Conservation (phyloP, 1,140 invertebrate genomes). For the Radopholus similis region DNA sequence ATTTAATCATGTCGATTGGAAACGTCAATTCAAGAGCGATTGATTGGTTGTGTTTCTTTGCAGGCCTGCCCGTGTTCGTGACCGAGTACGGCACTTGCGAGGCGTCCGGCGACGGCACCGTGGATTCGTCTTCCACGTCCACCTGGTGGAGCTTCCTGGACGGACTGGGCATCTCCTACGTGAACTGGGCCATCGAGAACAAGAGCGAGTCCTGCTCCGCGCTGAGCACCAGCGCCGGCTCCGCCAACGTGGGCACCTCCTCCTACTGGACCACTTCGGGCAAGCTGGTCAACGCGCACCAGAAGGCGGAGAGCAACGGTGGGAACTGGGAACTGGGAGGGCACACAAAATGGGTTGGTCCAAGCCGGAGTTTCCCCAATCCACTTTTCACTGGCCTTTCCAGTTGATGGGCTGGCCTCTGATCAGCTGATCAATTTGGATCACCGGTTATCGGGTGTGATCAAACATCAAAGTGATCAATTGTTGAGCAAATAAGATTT, state of each 20-base stretch:
- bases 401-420: too few species aligned
- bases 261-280: neutral
- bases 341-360: too few species aligned
- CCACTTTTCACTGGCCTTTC: too few species aligned
- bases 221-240: neutral
- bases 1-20: too few species aligned
- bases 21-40: too few species aligned
- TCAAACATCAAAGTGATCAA: too few species aligned
- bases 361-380: too few species aligned
- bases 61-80: conserved; percentile 17
- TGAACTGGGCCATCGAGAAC: conserved; percentile 7
- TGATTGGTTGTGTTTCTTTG: too few species aligned
- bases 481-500: too few species aligned
- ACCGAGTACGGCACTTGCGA: conserved; percentile 22
- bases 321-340: too few species aligned
- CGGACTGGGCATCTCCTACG: conserved; percentile 8
- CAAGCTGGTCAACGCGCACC: neutral
- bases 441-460: too few species aligned
- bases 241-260: neutral
- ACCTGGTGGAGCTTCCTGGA: conserved; percentile 21
- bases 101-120: neutral
- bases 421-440: too few species aligned
- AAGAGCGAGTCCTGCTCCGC: conserved; percentile 5
- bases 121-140: neutral
- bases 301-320: neutral